Conservation (phyloP, 2,888 invertebrate species). For the Coelogynopora nodosa region DNA sequence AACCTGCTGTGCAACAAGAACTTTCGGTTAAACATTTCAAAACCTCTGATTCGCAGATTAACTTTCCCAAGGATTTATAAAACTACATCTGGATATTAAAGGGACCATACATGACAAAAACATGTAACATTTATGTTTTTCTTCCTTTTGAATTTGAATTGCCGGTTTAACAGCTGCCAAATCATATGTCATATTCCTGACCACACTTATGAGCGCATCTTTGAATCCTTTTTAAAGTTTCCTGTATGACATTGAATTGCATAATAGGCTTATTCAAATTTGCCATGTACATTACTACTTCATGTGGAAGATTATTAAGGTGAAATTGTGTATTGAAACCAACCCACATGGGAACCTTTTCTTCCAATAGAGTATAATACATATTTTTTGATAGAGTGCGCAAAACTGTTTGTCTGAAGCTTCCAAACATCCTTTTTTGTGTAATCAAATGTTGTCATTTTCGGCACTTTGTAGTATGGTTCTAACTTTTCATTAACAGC, state of each 20-base stretch:
- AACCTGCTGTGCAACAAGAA: constrained; percentile 47
- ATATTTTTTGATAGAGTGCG: neutral
- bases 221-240: neutral
- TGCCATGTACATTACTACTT: neutral
- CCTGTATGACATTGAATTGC: neutral
- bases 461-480: neutral
- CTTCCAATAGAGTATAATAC: neutral
- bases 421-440: neutral
- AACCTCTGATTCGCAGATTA: constrained; percentile 48
- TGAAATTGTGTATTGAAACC: neutral
- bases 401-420: neutral
- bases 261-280: neutral
- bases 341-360: neutral
- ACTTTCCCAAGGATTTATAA: constrained; percentile 48
- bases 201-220: neutral
- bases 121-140: constrained; percentile 48
- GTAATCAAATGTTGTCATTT: neutral
- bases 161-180: constrained; percentile 48
- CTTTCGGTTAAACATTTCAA: constrained; percentile 48
- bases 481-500: neutral
- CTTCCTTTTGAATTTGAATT: constrained; percentile 48
- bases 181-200: constrained; percentile 45
- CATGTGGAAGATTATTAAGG: neutral
- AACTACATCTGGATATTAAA: constrained; percentile 49
- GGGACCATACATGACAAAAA: constrained; percentile 49